Percentiles rank a stretch among this genome's conserved stretches.
Evolutionary conservation across 2,797 vertebrate species (phyloP).

Genomic region (Rhabdomys pumilio): DNA sequence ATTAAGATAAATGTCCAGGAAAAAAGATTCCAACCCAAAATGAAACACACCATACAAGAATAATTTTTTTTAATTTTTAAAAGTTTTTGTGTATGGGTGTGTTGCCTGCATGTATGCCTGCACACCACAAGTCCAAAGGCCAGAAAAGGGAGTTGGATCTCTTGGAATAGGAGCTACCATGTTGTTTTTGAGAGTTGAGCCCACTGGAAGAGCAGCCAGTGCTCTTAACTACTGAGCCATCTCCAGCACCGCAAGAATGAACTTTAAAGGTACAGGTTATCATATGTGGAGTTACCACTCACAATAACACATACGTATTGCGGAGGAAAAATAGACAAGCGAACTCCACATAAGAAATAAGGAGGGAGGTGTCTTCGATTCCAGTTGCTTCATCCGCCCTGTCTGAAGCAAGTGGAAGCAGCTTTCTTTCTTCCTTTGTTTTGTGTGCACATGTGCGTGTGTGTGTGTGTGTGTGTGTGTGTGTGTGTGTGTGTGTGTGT

Average conservation of each 20-base stretch:
- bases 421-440: slow-evolving; percentile 15
- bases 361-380: slow-evolving; percentile 43
- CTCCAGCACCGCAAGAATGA: not conserved
- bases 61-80: not conserved
- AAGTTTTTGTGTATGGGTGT: not conserved
- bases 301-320: not conserved
- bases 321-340: slow-evolving; percentile 53
- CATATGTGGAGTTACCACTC: slow-evolving; percentile 27
- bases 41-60: not conserved
- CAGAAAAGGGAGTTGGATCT: not conserved
- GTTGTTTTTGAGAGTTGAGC: not conserved
- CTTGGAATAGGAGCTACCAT: not conserved
- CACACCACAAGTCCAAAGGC: not conserved
- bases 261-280: slow-evolving; percentile 54
- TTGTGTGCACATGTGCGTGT: not conserved
- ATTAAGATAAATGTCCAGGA: slow-evolving; percentile 31
- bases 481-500: not conserved
- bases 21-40: slow-evolving; percentile 66
- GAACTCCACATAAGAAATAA: not conserved
- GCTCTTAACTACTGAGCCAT: not conserved
- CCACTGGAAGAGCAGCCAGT: not conserved
- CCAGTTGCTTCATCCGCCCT: slow-evolving; percentile 9
- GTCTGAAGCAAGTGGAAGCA: not conserved
- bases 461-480: not conserved
- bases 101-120: not conserved